These are phyloP conservation scores for Poecilia gillii DNA, from an alignment of 2,797 vertebrate genomes.

Conservation along the genomic window DNA sequence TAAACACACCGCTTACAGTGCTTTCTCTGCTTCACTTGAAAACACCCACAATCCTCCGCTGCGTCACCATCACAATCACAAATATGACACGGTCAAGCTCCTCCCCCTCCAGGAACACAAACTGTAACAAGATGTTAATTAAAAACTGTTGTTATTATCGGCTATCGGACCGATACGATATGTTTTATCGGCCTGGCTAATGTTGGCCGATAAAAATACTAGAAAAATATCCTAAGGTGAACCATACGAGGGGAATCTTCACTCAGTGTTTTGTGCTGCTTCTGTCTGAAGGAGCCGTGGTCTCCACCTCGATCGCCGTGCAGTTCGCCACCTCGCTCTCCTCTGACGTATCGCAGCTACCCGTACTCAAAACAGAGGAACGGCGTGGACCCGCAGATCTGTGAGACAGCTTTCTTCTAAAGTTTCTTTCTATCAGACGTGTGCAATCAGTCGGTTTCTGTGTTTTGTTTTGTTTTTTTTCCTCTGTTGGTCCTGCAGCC, in stretches of 20 bases:
- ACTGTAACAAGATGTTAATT: too few relatives aligned
- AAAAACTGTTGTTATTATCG: too few relatives aligned
- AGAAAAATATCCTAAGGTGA: background rate
- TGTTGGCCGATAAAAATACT: too few relatives aligned
- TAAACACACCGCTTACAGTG: too few relatives aligned
- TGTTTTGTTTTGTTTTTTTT: background rate
- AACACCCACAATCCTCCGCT: too few relatives aligned
- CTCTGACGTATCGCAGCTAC: slow-evolving; percentile 81
- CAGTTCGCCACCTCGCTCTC: slow-evolving; percentile 87
- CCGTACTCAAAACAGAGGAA: slow-evolving; percentile 83
- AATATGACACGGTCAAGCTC: too few relatives aligned
- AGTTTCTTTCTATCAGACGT: background rate
- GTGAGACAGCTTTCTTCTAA: slow-evolving; percentile 68
- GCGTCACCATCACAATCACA: too few relatives aligned
- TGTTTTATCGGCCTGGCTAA: too few relatives aligned
- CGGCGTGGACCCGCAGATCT: slow-evolving; percentile 81
- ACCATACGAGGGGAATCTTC: background rate
- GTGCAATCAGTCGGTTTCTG: background rate
- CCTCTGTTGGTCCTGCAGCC: slow-evolving; percentile 40
- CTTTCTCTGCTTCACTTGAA: too few relatives aligned
- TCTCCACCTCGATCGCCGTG: slow-evolving; percentile 83
- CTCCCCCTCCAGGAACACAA: too few relatives aligned
- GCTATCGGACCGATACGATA: too few relatives aligned
- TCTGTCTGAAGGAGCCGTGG: slow-evolving; percentile 82
- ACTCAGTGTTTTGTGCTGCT: background rate